Percentiles rank a stretch among this genome's conserved stretches.
These are phyloP conservation scores for Nilaparvata lugens DNA, from an alignment of 1,140 invertebrate species.

Conservation along the genomic window DNA sequence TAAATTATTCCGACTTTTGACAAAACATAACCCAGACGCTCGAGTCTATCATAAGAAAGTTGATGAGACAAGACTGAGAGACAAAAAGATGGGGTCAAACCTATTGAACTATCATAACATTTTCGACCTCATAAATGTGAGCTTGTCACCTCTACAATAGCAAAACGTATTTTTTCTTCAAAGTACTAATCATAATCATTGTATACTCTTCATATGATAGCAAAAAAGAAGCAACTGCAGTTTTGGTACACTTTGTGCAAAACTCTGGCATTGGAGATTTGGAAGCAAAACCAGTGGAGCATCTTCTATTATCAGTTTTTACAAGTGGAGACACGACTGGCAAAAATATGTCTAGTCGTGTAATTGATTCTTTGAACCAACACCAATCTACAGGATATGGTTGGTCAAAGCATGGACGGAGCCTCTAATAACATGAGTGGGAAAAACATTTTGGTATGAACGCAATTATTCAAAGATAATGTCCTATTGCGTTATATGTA, in stretches of 20 bases:
- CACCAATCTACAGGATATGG: constrained; percentile 5
- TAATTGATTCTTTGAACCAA: constrained; percentile 1
- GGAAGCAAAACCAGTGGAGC: not conserved
- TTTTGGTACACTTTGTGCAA: not conserved
- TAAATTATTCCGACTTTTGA: constrained; percentile 1
- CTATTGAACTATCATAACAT: constrained; percentile 6
- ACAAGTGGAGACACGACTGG: constrained; percentile 8
- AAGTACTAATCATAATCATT: constrained; percentile 5
- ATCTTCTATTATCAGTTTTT: constrained; percentile 4
- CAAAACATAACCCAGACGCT: constrained; percentile 8
- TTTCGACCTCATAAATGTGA: constrained; percentile 9
- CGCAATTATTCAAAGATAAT: not conserved
- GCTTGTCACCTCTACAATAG: not conserved
- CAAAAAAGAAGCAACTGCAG: constrained; percentile 3
- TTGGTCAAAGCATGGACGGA: constrained; percentile 11
- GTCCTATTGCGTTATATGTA: constrained; percentile 1
- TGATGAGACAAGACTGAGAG: not conserved
- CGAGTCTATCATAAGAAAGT: constrained; percentile 4
- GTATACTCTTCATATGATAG: constrained; percentile 6
- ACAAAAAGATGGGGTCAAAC: not conserved
- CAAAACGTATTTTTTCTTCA: not conserved
- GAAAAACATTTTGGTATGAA: not conserved
- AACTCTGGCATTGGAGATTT: not conserved
- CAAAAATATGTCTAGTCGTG: not conserved
- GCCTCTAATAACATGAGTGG: constrained; percentile 10